A percentile compares a stretch with the other conserved stretches of the same genome.
These are phyloP conservation scores for Temnopleurus reevesii DNA, from an alignment of 53 echinoderm and acorn worm species.

Conservation along the genomic window DNA sequence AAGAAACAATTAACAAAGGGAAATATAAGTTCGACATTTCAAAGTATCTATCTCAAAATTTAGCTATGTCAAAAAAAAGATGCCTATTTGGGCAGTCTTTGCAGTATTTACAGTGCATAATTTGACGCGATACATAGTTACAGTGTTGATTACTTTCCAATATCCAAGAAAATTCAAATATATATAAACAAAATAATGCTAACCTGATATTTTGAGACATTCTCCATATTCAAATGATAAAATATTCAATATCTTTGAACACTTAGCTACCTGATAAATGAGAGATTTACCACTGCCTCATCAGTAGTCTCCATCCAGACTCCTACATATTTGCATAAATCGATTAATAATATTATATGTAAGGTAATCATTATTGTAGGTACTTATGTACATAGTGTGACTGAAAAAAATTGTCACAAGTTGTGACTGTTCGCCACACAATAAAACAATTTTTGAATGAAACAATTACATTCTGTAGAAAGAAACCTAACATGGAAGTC, in stretches of 20 bases:
- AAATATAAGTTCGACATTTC: background rate
- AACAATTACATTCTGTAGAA: background rate
- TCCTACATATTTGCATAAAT: conserved; percentile 54
- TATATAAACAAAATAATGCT: conserved; percentile 34
- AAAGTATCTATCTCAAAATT: conserved; percentile 24
- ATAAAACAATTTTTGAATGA: background rate
- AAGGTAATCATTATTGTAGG: conserved; percentile 24
- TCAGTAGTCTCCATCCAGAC: background rate
- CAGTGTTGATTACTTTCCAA: conserved; percentile 30
- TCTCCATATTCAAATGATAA: conserved; percentile 31
- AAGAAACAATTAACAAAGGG: conserved; percentile 41
- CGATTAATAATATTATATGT: conserved; percentile 7
- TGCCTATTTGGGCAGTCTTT: conserved; percentile 23
- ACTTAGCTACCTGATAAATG: conserved; percentile 49
- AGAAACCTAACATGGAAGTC: conserved; percentile 4
- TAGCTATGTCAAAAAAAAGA: conserved; percentile 47
- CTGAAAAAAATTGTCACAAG: too few species aligned
- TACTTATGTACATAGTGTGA: conserved; percentile 46
- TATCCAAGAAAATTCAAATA: conserved; percentile 46
- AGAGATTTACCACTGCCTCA: conserved; percentile 16
- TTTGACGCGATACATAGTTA: conserved; percentile 15
- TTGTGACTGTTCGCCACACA: background rate
- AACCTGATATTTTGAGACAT: conserved; percentile 36
- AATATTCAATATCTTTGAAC: conserved; percentile 47
- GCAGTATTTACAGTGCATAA: conserved; percentile 60